Percentiles rank a stretch among this genome's conserved stretches.
These are phyloP conservation scores for Sipha maydis DNA, from an alignment of 2,888 invertebrate species.

Conservation along the genomic window DNA sequence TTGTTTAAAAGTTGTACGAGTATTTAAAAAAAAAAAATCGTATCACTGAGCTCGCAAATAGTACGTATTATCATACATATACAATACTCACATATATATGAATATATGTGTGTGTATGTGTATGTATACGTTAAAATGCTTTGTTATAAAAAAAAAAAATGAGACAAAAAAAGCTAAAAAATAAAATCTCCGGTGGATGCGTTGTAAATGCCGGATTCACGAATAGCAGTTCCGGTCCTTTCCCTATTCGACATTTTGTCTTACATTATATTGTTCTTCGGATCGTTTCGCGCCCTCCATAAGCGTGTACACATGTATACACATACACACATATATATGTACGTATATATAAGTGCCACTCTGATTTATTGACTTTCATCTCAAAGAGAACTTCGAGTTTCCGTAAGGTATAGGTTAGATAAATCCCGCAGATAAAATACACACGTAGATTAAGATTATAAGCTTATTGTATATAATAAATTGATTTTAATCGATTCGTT, in stretches of 20 bases:
- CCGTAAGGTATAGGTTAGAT: background rate
- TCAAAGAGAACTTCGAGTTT: background rate
- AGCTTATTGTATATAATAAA: too few species aligned
- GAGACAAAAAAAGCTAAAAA: background rate
- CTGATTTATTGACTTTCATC: slow-evolving; percentile 35
- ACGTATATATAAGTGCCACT: background rate
- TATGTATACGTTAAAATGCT: background rate
- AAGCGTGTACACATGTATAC: background rate
- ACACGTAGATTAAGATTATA: too few species aligned
- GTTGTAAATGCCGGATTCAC: slow-evolving; percentile 30
- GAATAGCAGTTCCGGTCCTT: slow-evolving; percentile 35
- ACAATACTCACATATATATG: too few species aligned
- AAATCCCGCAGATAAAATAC: too few species aligned
- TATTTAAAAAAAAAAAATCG: too few species aligned
- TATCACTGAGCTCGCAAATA: background rate
- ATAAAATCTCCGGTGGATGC: slow-evolving; percentile 2
- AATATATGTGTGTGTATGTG: background rate
- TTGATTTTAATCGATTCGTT: too few species aligned
- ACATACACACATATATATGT: background rate
- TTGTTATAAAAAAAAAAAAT: background rate
- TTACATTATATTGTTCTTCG: slow-evolving; percentile 11
- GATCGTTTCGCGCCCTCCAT: background rate
- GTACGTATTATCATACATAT: too few species aligned
- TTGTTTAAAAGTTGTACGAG: background rate
- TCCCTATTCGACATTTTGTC: slow-evolving; percentile 34